Base-by-base conservation (phyloP, 2,888 invertebrate genomes). In the Eueremaeus valkanovi region DNA sequence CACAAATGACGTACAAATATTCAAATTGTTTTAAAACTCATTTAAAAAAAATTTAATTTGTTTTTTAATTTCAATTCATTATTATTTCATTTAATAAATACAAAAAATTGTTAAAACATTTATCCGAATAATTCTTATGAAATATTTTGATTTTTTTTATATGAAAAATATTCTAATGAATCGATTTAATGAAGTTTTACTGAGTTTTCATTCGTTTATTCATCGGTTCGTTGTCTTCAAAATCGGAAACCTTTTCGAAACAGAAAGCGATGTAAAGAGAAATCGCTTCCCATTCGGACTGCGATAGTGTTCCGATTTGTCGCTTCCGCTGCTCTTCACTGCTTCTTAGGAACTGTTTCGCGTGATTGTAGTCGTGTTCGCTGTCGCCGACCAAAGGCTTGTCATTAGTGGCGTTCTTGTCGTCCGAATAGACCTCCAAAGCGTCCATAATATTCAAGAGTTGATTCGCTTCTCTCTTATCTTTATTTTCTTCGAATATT, bases 281-380 rank as follows among this genome's bases (percentile, higher is more conserved):
- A 78, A 90, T 89, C 77, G 92, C 94, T 85, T 96, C 95, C 96
- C 96, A 96, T 85, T 96, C 95, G 61, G 90, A 88, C 80, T 88
- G 87, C 16, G 94, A 92, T 80, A 96, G 86, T 1, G 96, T 95
- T 16, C 95, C 95, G 27, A 75, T 29, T 58, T 40, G 27, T 33
- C 8, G 3, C 24, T 33, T 36, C 18, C 29, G 16, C 0, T 51
- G 27, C 29, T 74, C 49, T 8, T 42, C 27, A 51, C 63, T 55
- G 36, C 51, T 63, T 27, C 78, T 72, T 0, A 76, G n/a, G 21
- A 75, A 76, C 42, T 87, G 84, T 77, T 87, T 86, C 3, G 90
- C 91, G 85, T 93, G 91, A 63, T 85, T 84, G 85, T 92, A 95
- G 81, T 93, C 90, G 73, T 86, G 86, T 16, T 79, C 78, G 16